Base-by-base conservation (phyloP, 2,888 invertebrate genomes). In the Cactoblastis cactorum region DNA sequence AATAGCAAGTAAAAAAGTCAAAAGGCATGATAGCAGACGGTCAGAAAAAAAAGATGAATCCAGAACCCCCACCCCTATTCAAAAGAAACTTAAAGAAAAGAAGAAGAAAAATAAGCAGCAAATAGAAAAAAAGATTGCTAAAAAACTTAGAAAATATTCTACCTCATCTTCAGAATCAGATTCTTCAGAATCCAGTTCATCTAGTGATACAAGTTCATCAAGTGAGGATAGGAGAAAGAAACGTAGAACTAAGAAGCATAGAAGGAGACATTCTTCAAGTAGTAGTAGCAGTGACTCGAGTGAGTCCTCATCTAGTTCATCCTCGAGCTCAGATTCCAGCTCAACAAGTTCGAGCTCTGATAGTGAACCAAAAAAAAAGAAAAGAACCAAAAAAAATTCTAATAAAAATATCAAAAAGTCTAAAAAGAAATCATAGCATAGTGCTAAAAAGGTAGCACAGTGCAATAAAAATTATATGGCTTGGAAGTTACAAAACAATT, bases 131-230 rank as follows among this genome's bases (percentile, higher is more conserved):
- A 67, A 57, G 46, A 57, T 51, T 32, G 35, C 49, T 28, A 73
- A 65, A 60, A 72, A 73, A 56, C 83, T 77, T 61, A 77, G 82
- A 34, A 83, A 81, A 63, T 58, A 58, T n/a, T 84, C 86, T 22
- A 81, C 83, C 34, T 78, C 83, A 50, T 74, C 77, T 28, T 80
- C 87, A 19, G 80, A 80, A 1, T 77, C 72, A 58, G 74, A 74
- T 48, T 77, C 84, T 17, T 75, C 84, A 15, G 78, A 78, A 12
- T 70, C 80, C 17, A 85, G 77, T 62, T 77, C 81, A 2, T 80
- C 75, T 55, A 80, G 78, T 58, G 79, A 79, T 3, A 75, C 81
- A 34, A 84, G 79, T 61, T 80, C 84, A 15, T 83, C 85, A 11
- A 83, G 82, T 65, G 83, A 81, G 32, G 74, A 76, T 53, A 65